A percentile compares a stretch with the other conserved stretches of the same genome.
These are phyloP conservation scores for Lasioglossum leucozonium DNA, from an alignment of 2,888 invertebrate species.

Conservation along the genomic window DNA sequence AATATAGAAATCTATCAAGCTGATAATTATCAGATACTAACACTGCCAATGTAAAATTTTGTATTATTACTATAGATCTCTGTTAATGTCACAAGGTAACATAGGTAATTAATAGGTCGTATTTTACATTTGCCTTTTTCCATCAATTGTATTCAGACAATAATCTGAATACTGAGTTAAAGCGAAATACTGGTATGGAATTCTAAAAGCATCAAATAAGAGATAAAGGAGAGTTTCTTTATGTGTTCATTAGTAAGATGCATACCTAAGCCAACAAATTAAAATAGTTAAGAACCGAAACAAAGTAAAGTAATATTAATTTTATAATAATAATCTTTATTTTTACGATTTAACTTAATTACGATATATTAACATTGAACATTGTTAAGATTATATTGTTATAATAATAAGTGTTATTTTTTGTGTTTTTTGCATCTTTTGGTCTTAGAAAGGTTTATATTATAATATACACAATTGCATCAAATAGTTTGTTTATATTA, in stretches of 20 bases:
- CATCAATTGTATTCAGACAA: slow-evolving; percentile 15
- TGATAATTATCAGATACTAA: slow-evolving; percentile 15
- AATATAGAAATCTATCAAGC: slow-evolving; percentile 11
- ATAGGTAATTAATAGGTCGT: slow-evolving; percentile 26
- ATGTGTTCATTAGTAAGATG: slow-evolving; percentile 72
- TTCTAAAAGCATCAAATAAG: slow-evolving; percentile 59
- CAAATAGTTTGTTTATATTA: slow-evolving; percentile 5
- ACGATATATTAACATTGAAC: slow-evolving; percentile 30
- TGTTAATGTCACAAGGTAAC: slow-evolving; percentile 17
- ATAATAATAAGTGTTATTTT: slow-evolving; percentile 31
- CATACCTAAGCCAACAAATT: slow-evolving; percentile 54
- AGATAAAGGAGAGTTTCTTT: slow-evolving; percentile 66
- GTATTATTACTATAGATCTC: slow-evolving; percentile 33
- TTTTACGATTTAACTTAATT: slow-evolving; percentile 28
- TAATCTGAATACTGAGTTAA: slow-evolving; percentile 28
- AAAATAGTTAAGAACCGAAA: slow-evolving; percentile 37
- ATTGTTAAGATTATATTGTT: slow-evolving; percentile 33
- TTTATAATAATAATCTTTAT: slow-evolving; percentile 29
- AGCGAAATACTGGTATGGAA: slow-evolving; percentile 21
- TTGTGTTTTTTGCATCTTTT: slow-evolving; percentile 19
- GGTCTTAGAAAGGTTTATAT: not conserved
- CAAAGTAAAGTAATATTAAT: slow-evolving; percentile 33
- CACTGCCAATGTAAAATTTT: slow-evolving; percentile 55
- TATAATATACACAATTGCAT: not conserved
- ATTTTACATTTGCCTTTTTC: slow-evolving; percentile 32